phyloP scores from a whole-genome alignment of 35 echinoderm and acorn worm species.

The Lytechinus variegatus region DNA sequence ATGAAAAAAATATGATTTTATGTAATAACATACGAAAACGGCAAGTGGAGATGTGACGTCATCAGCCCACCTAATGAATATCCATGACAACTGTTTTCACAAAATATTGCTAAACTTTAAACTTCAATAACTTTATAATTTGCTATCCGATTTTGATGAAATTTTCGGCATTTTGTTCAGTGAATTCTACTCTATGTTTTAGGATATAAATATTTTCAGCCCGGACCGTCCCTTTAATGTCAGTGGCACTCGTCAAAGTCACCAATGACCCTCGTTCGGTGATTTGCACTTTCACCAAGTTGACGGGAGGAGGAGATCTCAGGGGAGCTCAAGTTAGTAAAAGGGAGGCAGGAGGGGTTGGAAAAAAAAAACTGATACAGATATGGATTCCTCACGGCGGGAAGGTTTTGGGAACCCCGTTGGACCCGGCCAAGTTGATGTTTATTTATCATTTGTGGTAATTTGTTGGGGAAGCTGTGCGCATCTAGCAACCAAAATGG shows the following conservation, averaged over 20 bases:
- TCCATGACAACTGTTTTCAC: no score
- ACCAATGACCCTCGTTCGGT: background rate
- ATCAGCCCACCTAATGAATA: no score
- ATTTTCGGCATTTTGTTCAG: no score
- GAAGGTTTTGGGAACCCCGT: constrained; percentile 10
- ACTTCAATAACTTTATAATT: no score
- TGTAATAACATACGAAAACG: no score
- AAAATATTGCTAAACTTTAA: no score
- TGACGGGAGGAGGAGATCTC: constrained; percentile 7
- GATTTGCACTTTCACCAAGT: background rate
- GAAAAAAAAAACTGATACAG: constrained; percentile 45
- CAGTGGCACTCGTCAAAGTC: background rate
- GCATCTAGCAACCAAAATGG: background rate
- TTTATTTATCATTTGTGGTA: constrained; percentile 54
- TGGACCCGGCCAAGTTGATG: constrained; percentile 27
- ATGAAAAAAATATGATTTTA: no score
- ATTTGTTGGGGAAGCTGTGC: constrained; percentile 44
- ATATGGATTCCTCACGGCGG: constrained; percentile 46
- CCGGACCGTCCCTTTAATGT: no score
- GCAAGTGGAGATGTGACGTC: no score
- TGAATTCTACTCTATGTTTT: no score
- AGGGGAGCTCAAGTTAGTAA: background rate
- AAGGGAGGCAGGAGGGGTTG: background rate
- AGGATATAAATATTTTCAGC: no score
- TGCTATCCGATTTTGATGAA: no score